A percentile compares a stretch with the other conserved stretches of the same genome.
These are phyloP conservation scores for Anhinga rufa DNA, from an alignment of 2,113 vertebrate genomes.

Conservation along the genomic window DNA sequence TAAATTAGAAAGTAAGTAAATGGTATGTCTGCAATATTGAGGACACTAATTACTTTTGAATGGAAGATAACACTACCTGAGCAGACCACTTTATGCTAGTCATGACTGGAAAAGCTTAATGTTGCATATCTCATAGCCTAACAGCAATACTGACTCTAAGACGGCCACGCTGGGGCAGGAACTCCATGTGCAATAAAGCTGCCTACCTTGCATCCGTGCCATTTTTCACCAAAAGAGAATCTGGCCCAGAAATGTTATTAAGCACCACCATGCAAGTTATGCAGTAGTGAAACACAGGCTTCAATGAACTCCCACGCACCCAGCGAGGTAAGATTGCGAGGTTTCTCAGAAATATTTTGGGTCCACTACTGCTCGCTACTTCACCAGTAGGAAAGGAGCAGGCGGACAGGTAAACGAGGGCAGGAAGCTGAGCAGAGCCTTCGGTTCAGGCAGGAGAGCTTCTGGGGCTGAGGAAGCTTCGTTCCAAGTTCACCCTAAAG, in stretches of 20 bases:
- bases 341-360: background rate
- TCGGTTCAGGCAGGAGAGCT: background rate
- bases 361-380: background rate
- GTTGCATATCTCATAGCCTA: background rate
- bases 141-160: background rate
- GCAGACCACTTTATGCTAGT: background rate
- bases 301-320: background rate
- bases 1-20: conserved; percentile 35
- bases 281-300: background rate
- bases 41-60: conserved; percentile 4
- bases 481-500: background rate
- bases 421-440: background rate
- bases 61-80: background rate
- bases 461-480: background rate
- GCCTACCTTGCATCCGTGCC: background rate
- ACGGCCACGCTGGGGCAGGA: background rate
- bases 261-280: background rate
- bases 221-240: background rate
- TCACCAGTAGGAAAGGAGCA: background rate
- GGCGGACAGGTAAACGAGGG: background rate
- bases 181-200: background rate
- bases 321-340: background rate
- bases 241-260: background rate
- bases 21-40: background rate
- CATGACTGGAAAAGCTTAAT: background rate